These are phyloP conservation scores for Sturnus vulgaris DNA, from an alignment of 2,113 vertebrate genomes.

Conservation along the genomic window DNA sequence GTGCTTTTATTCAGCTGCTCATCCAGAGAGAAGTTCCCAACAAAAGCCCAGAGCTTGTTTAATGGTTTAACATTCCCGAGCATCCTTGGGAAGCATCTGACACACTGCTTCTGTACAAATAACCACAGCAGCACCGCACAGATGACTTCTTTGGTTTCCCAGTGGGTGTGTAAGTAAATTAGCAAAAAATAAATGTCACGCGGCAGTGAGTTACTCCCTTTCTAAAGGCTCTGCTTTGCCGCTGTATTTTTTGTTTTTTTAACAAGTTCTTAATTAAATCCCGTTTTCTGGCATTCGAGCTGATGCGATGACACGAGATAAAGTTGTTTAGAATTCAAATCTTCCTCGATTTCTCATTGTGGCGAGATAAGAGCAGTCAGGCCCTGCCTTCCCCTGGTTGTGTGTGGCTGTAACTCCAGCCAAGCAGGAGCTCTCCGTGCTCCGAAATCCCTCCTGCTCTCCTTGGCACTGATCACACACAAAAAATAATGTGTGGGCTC, in stretches of 20 bases:
- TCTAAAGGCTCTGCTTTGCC: background rate
- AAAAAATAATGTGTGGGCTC: constrained; percentile 37
- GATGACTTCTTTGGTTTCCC: background rate
- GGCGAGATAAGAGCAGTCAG: background rate
- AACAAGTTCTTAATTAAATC: constrained; percentile 12
- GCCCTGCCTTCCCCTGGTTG: background rate
- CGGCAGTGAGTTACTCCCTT: background rate
- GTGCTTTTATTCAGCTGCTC: background rate
- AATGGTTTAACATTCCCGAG: background rate
- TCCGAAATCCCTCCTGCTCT: background rate
- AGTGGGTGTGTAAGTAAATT: constrained; percentile 25
- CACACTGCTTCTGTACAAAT: background rate
- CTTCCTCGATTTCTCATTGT: background rate
- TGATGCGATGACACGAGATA: background rate
- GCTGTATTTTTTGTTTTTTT: constrained; percentile 26
- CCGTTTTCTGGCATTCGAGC: background rate
- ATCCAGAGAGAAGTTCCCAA: background rate
- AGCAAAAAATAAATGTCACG: constrained; percentile 48
- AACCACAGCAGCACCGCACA: background rate
- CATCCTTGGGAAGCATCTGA: background rate
- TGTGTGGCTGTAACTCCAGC: background rate
- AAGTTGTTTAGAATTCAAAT: constrained; percentile 9
- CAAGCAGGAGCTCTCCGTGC: background rate
- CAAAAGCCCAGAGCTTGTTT: background rate
- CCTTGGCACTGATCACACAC: background rate